A percentile compares a stretch with the other conserved stretches of the same genome.
These are phyloP conservation scores for Masnerella sp. DNA, from an alignment of 2,888 invertebrate genomes.

Conservation along the genomic window DNA sequence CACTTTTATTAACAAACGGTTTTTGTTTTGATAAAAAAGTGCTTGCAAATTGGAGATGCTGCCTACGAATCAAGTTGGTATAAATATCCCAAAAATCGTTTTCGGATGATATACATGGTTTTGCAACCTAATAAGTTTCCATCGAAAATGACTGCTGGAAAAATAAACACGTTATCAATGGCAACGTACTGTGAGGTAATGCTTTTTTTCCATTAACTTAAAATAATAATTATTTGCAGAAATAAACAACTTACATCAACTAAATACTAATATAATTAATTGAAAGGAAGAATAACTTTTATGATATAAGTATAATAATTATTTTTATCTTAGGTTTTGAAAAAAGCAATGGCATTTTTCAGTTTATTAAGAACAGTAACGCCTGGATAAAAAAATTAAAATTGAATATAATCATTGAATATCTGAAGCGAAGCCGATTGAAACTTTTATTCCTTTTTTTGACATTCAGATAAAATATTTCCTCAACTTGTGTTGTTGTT, in stretches of 20 bases:
- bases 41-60: constrained; percentile 2
- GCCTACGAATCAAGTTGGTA: constrained; percentile 12
- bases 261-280: no score
- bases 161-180: constrained; percentile 24
- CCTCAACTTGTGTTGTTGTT: no score
- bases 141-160: constrained; percentile 12
- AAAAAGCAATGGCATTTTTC: constrained; percentile 17
- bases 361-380: constrained; percentile 15
- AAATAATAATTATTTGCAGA: no score
- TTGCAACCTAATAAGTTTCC: constrained; percentile 18
- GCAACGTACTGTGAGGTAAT: constrained; percentile 30
- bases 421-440: no score
- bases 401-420: no score
- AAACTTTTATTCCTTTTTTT: no score
- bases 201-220: no score
- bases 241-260: no score
- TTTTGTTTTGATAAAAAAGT: neutral
- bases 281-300: neutral
- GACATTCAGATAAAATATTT: no score
- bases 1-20: neutral
- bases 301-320: neutral
- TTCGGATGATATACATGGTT: constrained; percentile 6
- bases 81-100: neutral
- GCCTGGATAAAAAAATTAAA: neutral
- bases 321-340: constrained; percentile 9